These are phyloP conservation scores for Hyperoplus lanceolatus DNA, from an alignment of 2,797 vertebrate species.

Conservation along the genomic window DNA sequence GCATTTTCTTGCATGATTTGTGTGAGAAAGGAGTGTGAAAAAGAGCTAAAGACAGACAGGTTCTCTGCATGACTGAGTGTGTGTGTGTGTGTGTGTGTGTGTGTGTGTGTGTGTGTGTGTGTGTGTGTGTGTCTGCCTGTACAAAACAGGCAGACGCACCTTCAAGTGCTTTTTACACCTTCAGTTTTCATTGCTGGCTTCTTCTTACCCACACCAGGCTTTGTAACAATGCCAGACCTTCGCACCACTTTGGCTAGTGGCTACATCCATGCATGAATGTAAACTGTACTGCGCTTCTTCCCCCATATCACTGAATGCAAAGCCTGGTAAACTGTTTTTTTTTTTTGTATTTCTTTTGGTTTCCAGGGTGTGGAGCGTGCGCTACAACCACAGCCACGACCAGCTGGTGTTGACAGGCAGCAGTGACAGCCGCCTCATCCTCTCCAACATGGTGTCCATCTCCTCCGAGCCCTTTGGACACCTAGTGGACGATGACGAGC, in stretches of 20 bases:
- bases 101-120: constrained; percentile 14
- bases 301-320: neutral
- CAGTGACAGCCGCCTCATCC: constrained; percentile 98
- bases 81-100: constrained; percentile 7
- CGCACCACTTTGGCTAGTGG: neutral
- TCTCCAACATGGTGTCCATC: constrained; percentile 99
- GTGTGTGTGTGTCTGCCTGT: constrained; percentile 28
- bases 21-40: constrained; percentile 53
- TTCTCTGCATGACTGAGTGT: constrained; percentile 8
- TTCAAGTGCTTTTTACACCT: no score
- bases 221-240: no score
- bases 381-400: constrained; percentile 98
- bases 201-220: no score
- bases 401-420: constrained; percentile 96
- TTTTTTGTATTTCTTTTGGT: neutral
- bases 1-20: constrained; percentile 65
- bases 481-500: constrained; percentile 95
- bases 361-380: constrained; percentile 96
- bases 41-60: constrained; percentile 22
- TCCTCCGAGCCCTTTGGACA: constrained; percentile 98
- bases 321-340: neutral
- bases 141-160: neutral
- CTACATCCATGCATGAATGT: neutral
- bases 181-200: no score
- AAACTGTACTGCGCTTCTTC: neutral